Percentiles rank a stretch among this genome's conserved stretches.
Evolutionary conservation across 2,113 vertebrate genomes (phyloP).

Genomic region (Nycticryphes semicollaris): DNA sequence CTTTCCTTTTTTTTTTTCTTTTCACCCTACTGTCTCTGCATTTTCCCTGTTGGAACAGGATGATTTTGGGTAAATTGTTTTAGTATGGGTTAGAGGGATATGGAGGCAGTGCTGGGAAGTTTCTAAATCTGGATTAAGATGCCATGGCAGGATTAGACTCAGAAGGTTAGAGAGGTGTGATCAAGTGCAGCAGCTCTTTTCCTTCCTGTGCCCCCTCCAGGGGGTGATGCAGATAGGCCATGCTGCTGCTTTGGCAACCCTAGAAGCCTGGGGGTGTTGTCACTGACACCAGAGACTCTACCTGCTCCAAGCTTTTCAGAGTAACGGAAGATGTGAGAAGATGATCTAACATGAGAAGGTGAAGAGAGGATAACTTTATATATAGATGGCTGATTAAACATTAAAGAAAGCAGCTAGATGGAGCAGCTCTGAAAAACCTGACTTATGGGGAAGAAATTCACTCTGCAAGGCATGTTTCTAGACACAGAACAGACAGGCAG

Average conservation of each 20-base stretch:
- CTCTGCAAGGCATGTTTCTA: background rate
- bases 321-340: background rate
- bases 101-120: background rate
- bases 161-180: background rate
- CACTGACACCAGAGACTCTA: background rate
- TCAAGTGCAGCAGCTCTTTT: background rate
- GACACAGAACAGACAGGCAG: background rate
- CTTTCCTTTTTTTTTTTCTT: no score
- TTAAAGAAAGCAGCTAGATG: background rate
- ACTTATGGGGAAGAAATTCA: background rate
- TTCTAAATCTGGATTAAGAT: background rate
- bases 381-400: slow-evolving; percentile 1
- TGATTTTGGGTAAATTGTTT: background rate
- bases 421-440: background rate
- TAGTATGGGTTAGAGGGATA: background rate
- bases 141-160: background rate
- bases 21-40: no score
- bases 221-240: background rate
- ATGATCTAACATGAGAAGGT: slow-evolving; percentile 4
- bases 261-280: background rate
- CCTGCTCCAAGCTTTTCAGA: background rate
- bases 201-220: accelerated
- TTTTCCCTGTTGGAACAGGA: background rate
- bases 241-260: background rate
- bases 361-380: slow-evolving; percentile 36